phyloP scores from a whole-genome alignment of 2,113 vertebrate species.

The Bos indicus region DNA sequence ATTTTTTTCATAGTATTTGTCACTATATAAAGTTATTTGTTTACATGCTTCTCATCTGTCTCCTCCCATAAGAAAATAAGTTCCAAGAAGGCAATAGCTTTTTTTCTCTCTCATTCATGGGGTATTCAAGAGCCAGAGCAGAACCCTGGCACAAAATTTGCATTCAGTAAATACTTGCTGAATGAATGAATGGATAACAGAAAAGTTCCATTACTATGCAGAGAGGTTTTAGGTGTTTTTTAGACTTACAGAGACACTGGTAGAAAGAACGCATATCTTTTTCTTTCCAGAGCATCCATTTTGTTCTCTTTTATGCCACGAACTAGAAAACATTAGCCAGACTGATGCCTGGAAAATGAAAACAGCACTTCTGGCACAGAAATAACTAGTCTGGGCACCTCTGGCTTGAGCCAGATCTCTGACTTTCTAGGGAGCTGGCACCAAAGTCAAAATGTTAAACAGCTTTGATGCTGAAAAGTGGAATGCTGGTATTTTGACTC shows the following conservation, averaged over 20 bases:
- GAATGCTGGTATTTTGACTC: slow-evolving; percentile 33
- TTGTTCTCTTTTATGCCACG: slow-evolving; percentile 28
- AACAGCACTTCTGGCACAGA: slow-evolving; percentile 63
- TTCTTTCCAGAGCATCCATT: slow-evolving; percentile 19
- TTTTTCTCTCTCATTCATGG: neutral
- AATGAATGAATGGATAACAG: neutral
- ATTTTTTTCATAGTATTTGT: neutral
- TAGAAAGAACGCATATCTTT: neutral
- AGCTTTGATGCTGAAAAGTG: slow-evolving; percentile 42
- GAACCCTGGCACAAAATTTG: neutral
- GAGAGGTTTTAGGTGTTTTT: neutral
- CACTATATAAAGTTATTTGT: neutral
- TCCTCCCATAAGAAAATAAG: slow-evolving; percentile 9
- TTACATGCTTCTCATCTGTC: neutral
- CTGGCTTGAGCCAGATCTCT: slow-evolving; percentile 64
- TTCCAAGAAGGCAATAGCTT: neutral
- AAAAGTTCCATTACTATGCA: neutral
- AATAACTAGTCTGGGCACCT: slow-evolving; percentile 60
- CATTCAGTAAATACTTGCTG: neutral
- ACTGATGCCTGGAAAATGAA: slow-evolving; percentile 53
- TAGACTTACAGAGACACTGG: neutral
- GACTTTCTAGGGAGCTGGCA: slow-evolving; percentile 74
- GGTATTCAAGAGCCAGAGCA: neutral
- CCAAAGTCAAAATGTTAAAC: slow-evolving; percentile 45
- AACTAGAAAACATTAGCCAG: slow-evolving; percentile 55